Evolutionary conservation across 2,113 vertebrate species (phyloP).

Genomic region (Elaphurus davidianus): DNA sequence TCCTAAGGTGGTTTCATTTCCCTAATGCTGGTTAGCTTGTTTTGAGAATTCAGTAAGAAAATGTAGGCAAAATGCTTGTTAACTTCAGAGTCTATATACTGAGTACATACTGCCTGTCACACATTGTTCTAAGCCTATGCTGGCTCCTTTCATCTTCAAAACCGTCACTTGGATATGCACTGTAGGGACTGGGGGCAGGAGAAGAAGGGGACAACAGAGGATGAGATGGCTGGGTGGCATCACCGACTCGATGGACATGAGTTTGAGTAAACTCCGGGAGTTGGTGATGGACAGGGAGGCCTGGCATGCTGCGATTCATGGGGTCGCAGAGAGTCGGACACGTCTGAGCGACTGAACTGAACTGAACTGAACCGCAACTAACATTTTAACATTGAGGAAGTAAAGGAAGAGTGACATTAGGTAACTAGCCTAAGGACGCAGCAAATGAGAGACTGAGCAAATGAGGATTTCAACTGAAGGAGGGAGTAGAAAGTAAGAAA

Average conservation of each 20-base stretch:
- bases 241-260: too few species aligned
- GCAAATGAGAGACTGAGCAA: background rate
- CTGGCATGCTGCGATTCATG: too few species aligned
- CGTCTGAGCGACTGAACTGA: too few species aligned
- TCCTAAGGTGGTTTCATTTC: background rate
- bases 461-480: background rate
- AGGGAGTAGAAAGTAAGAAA: background rate
- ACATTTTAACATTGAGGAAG: background rate
- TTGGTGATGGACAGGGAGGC: too few species aligned
- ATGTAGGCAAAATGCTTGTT: background rate
- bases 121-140: background rate
- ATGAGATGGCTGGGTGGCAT: too few species aligned
- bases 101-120: background rate
- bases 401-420: background rate
- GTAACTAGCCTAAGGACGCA: background rate
- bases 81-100: background rate
- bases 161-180: background rate
- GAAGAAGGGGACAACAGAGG: too few species aligned
- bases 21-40: background rate
- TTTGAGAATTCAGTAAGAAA: slow-evolving; percentile 4
- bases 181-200: background rate
- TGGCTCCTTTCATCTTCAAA: background rate
- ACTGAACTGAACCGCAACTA: background rate
- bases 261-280: too few species aligned
- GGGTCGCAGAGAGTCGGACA: too few species aligned